Base-by-base conservation (phyloP, 2,113 vertebrate species). In the Bucco capensis region DNA sequence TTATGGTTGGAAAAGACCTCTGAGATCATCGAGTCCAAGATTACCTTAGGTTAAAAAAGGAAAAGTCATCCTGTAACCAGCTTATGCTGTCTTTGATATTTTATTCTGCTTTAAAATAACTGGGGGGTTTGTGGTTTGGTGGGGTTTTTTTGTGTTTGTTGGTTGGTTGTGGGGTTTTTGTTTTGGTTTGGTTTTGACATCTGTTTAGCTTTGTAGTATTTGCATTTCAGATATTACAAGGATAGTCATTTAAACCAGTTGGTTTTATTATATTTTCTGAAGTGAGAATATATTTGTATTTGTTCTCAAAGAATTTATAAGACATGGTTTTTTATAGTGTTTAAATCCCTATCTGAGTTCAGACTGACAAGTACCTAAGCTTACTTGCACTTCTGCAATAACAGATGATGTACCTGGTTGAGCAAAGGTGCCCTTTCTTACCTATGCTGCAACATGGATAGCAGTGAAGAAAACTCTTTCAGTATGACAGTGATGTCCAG, bases 41-140 rank as follows among this genome's bases (percentile, higher is more conserved):
- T 42, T 31, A 5, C 28, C 47, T 60, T 46, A 14, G 30, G 35
- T 76, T 62, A 30, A 67, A 91, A 69, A 71, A 57, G 12, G 10
- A 47, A 33, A 82, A 65, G 5, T 35, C 60, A 65, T 46, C 56
- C 57, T 28, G 4, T 69, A 19, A 10, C 85, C 40, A 42, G 16
- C 33, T 86, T 50, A 11, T 44, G 22, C 6, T 80, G 6, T 70
- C 64, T 62, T 66, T 38, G 25, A 21, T 66, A 31, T 56, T 89
- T 89, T 5, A 7, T 44, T 80, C 64, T 66, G 24, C 56, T 66
- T 66, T 82, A 22, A 93, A 85, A 54, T 38, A 65, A 27, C 5
- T 15, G 15, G 15, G 40, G 27, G 7, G 12, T 0, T 2, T 5
- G 73, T 54, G 51, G 8, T 2, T 78, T 42, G 5, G 12, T 7